phyloP scores from a whole-genome alignment of 2,113 vertebrate species.

The Antennarius striatus region DNA sequence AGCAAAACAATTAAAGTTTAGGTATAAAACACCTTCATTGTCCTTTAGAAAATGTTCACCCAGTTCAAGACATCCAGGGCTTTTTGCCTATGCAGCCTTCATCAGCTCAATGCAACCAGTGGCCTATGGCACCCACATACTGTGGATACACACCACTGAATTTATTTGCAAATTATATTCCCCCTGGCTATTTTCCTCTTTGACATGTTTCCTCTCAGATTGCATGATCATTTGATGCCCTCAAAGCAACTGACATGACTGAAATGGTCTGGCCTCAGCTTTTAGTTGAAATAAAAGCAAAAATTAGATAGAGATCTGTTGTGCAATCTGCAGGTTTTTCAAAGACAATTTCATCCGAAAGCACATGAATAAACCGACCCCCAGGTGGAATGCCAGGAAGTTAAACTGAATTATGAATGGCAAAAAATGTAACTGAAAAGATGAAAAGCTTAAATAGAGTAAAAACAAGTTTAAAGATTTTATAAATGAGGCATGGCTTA shows the following conservation, averaged over 20 bases:
- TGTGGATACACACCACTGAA: too few relatives aligned
- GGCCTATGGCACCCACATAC: too few relatives aligned
- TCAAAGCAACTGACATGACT: not conserved
- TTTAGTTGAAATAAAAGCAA: conserved; percentile 6
- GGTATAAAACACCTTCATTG: too few relatives aligned
- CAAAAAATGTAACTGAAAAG: not conserved
- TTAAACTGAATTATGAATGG: conserved; percentile 21
- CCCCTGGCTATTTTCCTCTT: too few relatives aligned
- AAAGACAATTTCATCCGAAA: conserved; percentile 36
- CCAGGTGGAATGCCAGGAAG: conserved; percentile 22
- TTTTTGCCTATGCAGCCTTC: too few relatives aligned
- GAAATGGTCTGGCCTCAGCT: not conserved
- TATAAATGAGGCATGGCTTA: conserved; percentile 17
- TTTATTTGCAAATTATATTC: too few relatives aligned
- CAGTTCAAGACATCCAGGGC: too few relatives aligned
- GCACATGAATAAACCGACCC: conserved; percentile 26
- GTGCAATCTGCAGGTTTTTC: conserved; percentile 10
- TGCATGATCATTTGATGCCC: too few relatives aligned
- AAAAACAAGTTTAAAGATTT: conserved; percentile 30
- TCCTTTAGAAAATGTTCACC: too few relatives aligned
- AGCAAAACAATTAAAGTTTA: too few relatives aligned
- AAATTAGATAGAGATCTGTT: conserved; percentile 9
- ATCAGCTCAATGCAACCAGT: too few relatives aligned
- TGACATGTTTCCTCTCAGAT: too few relatives aligned
- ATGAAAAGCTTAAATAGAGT: conserved; percentile 19